Evolutionary conservation across 2,888 invertebrate genomes (phyloP).

Genomic region (Erebia epiphron): DNA sequence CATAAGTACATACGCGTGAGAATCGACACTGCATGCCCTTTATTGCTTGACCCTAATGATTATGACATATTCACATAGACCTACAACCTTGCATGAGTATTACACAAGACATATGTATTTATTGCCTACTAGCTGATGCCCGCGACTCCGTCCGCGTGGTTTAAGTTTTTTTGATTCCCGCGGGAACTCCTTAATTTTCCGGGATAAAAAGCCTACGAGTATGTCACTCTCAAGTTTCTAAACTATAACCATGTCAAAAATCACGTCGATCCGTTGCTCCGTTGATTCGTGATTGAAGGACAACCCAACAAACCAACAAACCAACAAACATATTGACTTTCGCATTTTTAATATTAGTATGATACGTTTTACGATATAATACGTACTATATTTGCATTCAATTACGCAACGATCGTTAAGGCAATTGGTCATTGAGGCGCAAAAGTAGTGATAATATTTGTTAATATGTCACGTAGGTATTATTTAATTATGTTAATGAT

Average conservation of each 20-base stretch:
- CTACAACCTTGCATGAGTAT: conserved; percentile 8
- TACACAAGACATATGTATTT: not conserved
- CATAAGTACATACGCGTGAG: not conserved
- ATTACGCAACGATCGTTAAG: not conserved
- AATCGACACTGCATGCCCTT: conserved; percentile 5
- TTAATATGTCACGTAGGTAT: conserved; percentile 18
- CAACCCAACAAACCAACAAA: too few relatives aligned
- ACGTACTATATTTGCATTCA: not conserved
- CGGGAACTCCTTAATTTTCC: too few relatives aligned
- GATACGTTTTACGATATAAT: not conserved
- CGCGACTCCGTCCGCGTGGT: too few relatives aligned
- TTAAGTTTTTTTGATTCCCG: too few relatives aligned
- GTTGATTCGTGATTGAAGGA: too few relatives aligned
- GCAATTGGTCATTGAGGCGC: conserved; percentile 19
- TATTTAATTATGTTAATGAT: conserved; percentile 13
- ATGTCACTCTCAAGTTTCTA: too few relatives aligned
- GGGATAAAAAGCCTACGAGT: too few relatives aligned
- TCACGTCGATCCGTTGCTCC: too few relatives aligned
- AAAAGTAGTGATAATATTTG: conserved; percentile 14
- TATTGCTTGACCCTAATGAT: conserved; percentile 9
- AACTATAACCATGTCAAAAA: too few relatives aligned
- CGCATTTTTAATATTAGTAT: too few relatives aligned
- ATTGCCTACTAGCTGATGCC: too few relatives aligned
- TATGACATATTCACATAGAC: not conserved
- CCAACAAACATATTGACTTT: too few relatives aligned